phyloP scores from a whole-genome alignment of 2,113 vertebrate species.

The Aspidoscelis tigris region DNA sequence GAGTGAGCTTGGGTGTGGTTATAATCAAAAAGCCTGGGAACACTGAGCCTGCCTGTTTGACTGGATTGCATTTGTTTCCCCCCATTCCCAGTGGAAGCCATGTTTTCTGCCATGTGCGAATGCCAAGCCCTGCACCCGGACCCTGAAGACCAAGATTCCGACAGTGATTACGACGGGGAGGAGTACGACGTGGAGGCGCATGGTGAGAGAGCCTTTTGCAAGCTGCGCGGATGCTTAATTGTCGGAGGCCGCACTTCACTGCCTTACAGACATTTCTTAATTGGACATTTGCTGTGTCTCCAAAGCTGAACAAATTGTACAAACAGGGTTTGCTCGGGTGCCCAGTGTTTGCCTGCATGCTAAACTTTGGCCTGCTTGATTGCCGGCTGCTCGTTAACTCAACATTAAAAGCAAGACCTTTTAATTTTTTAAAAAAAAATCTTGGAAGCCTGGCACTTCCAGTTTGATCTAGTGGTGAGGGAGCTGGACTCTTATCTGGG shows the following conservation, averaged over 20 bases:
- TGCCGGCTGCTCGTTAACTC: neutral
- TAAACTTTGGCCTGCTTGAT: neutral
- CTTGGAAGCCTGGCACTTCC: neutral
- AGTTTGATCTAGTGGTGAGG: no score
- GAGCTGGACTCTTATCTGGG: no score
- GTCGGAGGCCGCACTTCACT: no score
- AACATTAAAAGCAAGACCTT: neutral
- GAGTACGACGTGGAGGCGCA: slow-evolving; percentile 94
- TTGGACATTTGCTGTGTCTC: neutral
- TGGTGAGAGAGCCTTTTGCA: slow-evolving; percentile 76
- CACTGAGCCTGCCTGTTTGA: neutral
- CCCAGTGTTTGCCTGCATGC: neutral
- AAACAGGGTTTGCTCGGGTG: neutral
- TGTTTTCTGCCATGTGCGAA: slow-evolving; percentile 97
- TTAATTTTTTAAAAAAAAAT: neutral
- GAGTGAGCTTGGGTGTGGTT: no score
- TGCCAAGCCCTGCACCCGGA: slow-evolving; percentile 97
- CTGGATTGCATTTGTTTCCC: neutral
- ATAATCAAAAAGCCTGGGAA: no score
- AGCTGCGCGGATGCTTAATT: neutral
- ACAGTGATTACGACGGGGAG: slow-evolving; percentile 91
- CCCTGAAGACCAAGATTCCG: slow-evolving; percentile 91
- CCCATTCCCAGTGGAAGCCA: slow-evolving; percentile 85
- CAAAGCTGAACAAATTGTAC: neutral
- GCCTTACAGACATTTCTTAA: no score